Evolutionary conservation across 2,797 vertebrate species (phyloP).

Genomic region (Rhinogobio ventralis): DNA sequence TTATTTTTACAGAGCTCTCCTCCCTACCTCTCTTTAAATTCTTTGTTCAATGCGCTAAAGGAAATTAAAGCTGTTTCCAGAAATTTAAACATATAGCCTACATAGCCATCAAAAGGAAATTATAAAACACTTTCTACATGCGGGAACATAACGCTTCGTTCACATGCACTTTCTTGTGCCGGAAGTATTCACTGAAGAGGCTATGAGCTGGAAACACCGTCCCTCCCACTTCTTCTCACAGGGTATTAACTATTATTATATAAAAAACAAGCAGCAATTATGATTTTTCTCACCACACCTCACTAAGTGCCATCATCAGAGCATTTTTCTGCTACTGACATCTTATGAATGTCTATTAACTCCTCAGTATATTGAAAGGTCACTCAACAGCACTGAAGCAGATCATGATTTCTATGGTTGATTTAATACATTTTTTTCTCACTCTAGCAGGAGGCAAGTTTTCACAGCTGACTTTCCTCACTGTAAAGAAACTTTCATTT

Average conservation of each 20-base stretch:
- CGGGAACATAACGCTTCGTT: background rate
- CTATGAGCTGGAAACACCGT: background rate
- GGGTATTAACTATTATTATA: conserved; percentile 52
- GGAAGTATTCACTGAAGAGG: background rate
- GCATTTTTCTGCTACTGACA: background rate
- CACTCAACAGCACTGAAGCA: background rate
- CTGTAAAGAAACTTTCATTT: background rate
- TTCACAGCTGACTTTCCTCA: background rate
- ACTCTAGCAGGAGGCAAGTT: background rate
- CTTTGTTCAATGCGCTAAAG: background rate
- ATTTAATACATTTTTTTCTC: background rate
- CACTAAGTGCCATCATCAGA: background rate
- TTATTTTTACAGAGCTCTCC: background rate
- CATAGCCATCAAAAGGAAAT: background rate
- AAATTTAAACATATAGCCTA: background rate
- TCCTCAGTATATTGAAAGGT: background rate
- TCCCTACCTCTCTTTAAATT: background rate
- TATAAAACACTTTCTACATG: background rate
- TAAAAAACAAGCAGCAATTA: conserved; percentile 21
- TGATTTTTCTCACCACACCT: conserved; percentile 58
- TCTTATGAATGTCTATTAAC: background rate
- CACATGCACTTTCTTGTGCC: background rate
- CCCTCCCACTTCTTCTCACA: background rate
- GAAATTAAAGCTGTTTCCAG: background rate
- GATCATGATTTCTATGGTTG: background rate